phyloP scores from a whole-genome alignment of 1,140 invertebrate genomes.

The Prorops nasuta region DNA sequence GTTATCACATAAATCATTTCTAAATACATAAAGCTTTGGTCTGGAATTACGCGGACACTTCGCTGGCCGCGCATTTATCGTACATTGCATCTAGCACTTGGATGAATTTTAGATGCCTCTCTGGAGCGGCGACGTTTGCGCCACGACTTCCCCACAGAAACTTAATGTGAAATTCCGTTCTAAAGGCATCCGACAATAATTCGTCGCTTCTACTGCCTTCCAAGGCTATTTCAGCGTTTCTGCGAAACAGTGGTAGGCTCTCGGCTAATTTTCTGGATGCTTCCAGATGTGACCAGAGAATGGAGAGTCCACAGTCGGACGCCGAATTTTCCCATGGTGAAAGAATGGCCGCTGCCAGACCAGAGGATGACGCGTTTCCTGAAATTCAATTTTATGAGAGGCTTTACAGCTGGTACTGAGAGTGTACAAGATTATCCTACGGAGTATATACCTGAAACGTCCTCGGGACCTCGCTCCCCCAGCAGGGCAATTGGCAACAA shows the following conservation, averaged over 20 bases:
- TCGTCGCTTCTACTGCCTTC: slow-evolving; percentile 69
- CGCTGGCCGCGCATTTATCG: slow-evolving; percentile 62
- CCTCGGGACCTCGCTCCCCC: slow-evolving; percentile 69
- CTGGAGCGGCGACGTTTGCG: slow-evolving; percentile 61
- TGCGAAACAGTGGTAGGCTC: slow-evolving; percentile 63
- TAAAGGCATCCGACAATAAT: slow-evolving; percentile 73
- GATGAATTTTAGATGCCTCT: slow-evolving; percentile 74
- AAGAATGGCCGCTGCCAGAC: slow-evolving; percentile 60
- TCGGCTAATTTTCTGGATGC: slow-evolving; percentile 66
- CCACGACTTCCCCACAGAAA: slow-evolving; percentile 84
- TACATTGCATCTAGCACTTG: slow-evolving; percentile 76
- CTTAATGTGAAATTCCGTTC: slow-evolving; percentile 82
- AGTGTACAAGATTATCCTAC: too few relatives aligned
- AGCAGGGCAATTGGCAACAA: slow-evolving; percentile 73
- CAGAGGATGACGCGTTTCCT: slow-evolving; percentile 33
- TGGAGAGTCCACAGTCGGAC: slow-evolving; percentile 67
- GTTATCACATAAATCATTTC: too few relatives aligned
- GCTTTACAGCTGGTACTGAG: too few relatives aligned
- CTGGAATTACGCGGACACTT: slow-evolving; percentile 24
- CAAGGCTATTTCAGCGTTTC: slow-evolving; percentile 74
- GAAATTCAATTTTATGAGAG: slow-evolving; percentile 2
- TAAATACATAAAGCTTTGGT: too few relatives aligned
- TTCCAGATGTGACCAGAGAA: slow-evolving; percentile 67
- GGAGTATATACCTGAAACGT: slow-evolving; percentile 63
- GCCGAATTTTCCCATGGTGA: slow-evolving; percentile 70